Base-by-base conservation (phyloP, 2,113 vertebrate species). In the Calyptommatus sinebrachiatus region DNA sequence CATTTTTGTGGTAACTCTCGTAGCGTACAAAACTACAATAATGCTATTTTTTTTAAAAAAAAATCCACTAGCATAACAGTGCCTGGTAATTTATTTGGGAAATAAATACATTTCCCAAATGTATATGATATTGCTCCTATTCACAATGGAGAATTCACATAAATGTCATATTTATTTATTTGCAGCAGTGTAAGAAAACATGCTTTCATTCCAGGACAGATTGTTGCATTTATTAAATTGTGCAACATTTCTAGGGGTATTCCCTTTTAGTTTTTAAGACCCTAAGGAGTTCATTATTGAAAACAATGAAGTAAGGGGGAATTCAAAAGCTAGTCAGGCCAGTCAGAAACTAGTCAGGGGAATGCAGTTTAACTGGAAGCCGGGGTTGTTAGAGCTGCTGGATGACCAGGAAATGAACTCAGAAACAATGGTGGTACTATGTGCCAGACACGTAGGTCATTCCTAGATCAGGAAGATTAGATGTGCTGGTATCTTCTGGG, bases 321-420 rank as follows among this genome's bases (percentile, higher is more conserved):
- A 41, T 67, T 57, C 62, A 80, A 73, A 80, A 73, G 53, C 46
- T 18, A 74, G 63, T 26, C 71, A 70, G 31, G 16, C 53, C 26
- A 62, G 53, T 35, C 26, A 22, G 62, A 71, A 71, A 68, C 63
- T 26, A 74, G 61, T 31, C 31, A 68, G 72, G 31, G 63, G 16
- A 81, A 45, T 29, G 35, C 31, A 45, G 31, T 75, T 65, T 74
- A 48, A 61, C 48, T 69, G 72, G 50, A 80, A 67, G 48, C 48
- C 48, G 73, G 62, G 20, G 74, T 24, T 75, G 31, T 67, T 2
- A 9, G 46, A 57, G 63, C 46, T 14, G 53, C 24, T 57, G 31
- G 63, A 68, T 80, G 48, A 74, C 29, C 65, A 80, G 48, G 63
- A 74, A 80, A 74, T 68, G 66, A 78, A 74, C 48, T 53, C 71